Percentiles rank a stretch among this genome's conserved stretches.
Evolutionary conservation across 2,797 vertebrate genomes (phyloP).

Genomic region (Sphenopsis melanotis): DNA sequence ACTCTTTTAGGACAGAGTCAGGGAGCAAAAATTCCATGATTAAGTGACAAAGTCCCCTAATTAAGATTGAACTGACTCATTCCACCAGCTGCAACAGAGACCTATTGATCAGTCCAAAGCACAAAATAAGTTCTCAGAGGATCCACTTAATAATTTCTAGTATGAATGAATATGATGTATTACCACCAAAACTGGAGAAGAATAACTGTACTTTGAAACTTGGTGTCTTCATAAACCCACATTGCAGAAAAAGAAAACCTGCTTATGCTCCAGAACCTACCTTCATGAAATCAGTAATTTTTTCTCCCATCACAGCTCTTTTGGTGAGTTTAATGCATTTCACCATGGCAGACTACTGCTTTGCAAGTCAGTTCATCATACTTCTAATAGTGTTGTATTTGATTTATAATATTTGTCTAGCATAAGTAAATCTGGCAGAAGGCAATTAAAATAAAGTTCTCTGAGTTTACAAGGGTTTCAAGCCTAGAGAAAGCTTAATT

Average conservation of each 20-base stretch:
- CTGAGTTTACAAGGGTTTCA: constrained; percentile 48
- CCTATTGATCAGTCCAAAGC: neutral
- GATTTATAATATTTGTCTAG: constrained; percentile 59
- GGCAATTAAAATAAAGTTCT: constrained; percentile 68
- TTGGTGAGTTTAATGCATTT: neutral
- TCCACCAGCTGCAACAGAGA: neutral
- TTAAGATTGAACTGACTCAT: neutral
- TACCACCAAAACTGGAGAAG: neutral
- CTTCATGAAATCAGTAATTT: neutral
- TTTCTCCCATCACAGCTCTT: neutral
- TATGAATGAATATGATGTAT: neutral
- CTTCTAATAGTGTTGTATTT: constrained; percentile 14
- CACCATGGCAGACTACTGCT: neutral
- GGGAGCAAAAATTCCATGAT: neutral
- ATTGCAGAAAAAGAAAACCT: neutral
- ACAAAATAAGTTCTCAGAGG: neutral
- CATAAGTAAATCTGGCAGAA: constrained; percentile 60
- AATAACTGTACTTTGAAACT: neutral
- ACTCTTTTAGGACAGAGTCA: neutral
- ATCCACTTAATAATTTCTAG: neutral
- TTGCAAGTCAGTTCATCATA: neutral
- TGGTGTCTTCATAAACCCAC: neutral
- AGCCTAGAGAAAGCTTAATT: constrained; percentile 67
- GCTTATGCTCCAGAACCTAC: neutral
- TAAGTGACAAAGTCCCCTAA: neutral